Evolutionary conservation across 2,797 vertebrate species (phyloP).

Genomic region (Onychomys arenicola): DNA sequence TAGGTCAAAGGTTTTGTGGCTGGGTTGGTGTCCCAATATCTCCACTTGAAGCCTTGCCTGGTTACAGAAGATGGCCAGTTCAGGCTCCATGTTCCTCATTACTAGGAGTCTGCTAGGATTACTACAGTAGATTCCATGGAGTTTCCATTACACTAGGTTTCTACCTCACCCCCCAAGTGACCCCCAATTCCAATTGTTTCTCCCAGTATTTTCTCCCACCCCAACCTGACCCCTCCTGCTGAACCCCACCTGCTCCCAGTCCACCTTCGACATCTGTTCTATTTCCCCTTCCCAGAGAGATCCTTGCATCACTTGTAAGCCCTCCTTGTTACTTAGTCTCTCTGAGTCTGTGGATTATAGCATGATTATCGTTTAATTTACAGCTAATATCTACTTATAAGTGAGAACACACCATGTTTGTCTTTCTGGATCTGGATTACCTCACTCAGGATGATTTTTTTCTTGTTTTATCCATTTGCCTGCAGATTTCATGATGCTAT

Average conservation of each 20-base stretch:
- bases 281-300: background rate
- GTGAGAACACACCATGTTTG: background rate
- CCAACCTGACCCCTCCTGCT: background rate
- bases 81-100: background rate
- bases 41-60: background rate
- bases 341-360: background rate
- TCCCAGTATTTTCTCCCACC: background rate
- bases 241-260: background rate
- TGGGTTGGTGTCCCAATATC: background rate
- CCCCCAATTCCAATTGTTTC: background rate
- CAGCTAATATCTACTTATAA: background rate
- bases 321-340: background rate
- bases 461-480: background rate
- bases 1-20: background rate
- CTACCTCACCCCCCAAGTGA: background rate
- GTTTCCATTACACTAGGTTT: background rate
- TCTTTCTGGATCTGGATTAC: background rate
- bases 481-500: background rate
- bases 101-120: background rate
- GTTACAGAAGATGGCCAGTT: background rate
- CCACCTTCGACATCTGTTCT: background rate
- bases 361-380: background rate
- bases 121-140: background rate
- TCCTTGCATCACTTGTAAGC: background rate
- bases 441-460: background rate